phyloP scores from a whole-genome alignment of 1,140 invertebrate genomes.

The Pseudachorutes palmiensis region DNA sequence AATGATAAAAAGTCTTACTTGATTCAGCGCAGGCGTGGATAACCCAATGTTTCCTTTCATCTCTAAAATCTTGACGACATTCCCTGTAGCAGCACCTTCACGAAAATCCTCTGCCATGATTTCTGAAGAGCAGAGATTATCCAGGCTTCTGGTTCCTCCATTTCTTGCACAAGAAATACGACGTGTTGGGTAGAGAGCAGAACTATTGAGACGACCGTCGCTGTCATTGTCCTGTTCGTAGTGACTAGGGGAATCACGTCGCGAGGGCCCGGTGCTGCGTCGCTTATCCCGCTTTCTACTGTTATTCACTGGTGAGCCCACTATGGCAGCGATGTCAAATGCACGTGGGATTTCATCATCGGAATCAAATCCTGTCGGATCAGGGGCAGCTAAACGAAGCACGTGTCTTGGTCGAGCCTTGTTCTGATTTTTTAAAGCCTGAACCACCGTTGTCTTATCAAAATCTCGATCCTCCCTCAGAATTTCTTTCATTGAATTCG shows the following conservation, averaged over 20 bases:
- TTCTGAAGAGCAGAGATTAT: constrained; percentile 34
- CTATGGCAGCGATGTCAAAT: constrained; percentile 35
- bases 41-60: constrained; percentile 26
- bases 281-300: constrained; percentile 21
- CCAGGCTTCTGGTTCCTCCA: constrained; percentile 33
- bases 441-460: too few species aligned
- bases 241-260: constrained; percentile 26
- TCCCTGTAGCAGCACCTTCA: constrained; percentile 8
- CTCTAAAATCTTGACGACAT: constrained; percentile 17
- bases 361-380: background rate
- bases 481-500: constrained; percentile 31
- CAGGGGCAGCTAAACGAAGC: too few species aligned
- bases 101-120: background rate
- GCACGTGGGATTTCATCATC: constrained; percentile 22
- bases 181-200: background rate
- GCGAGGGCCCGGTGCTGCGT: constrained; percentile 31
- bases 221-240: too few species aligned
- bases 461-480: constrained; percentile 17
- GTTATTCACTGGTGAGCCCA: constrained; percentile 26
- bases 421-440: too few species aligned
- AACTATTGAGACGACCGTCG: constrained; percentile 10
- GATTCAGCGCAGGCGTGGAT: constrained; percentile 36
- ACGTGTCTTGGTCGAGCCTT: too few species aligned
- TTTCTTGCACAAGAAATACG: constrained; percentile 6
- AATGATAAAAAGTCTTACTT: constrained; percentile 19